These are phyloP conservation scores for Cladorhizidae sp. DNA, from an alignment of 37 sponge, comb jelly and placozoan species.

Conservation along the genomic window DNA sequence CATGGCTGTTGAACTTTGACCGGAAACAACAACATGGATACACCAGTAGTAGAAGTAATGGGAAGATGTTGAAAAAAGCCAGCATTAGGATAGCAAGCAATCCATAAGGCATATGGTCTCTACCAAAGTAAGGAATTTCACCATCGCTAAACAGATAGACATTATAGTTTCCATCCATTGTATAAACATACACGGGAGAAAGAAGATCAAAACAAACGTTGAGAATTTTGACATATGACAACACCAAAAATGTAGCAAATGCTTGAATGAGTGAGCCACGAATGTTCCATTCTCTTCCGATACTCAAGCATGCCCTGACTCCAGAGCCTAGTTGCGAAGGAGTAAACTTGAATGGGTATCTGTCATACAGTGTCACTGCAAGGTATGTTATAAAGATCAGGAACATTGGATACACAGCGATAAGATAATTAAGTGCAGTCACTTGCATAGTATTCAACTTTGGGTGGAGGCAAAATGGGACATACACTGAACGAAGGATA, in stretches of 20 bases:
- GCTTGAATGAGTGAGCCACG: background rate
- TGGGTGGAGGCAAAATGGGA: too few species aligned
- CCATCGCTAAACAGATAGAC: background rate
- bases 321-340: background rate
- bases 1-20: background rate
- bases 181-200: background rate
- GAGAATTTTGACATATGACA: conserved; percentile 15
- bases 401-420: conserved; percentile 14
- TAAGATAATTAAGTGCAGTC: background rate
- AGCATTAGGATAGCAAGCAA: background rate
- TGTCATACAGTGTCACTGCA: background rate
- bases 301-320: too few species aligned
- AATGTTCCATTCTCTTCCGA: conserved; percentile 3
- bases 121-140: background rate
- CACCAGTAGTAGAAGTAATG: background rate
- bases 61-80: background rate
- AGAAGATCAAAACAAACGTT: background rate
- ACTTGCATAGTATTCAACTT: too few species aligned
- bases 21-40: conserved; percentile 2
- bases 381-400: conserved; percentile 10
- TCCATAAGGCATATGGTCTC: conserved; percentile 7
- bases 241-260: too few species aligned
- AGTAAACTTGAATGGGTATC: background rate
- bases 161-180: background rate
- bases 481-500: conserved; percentile 10